These are phyloP conservation scores for Globicephala melas DNA, from an alignment of 2,113 vertebrate species.

Conservation along the genomic window DNA sequence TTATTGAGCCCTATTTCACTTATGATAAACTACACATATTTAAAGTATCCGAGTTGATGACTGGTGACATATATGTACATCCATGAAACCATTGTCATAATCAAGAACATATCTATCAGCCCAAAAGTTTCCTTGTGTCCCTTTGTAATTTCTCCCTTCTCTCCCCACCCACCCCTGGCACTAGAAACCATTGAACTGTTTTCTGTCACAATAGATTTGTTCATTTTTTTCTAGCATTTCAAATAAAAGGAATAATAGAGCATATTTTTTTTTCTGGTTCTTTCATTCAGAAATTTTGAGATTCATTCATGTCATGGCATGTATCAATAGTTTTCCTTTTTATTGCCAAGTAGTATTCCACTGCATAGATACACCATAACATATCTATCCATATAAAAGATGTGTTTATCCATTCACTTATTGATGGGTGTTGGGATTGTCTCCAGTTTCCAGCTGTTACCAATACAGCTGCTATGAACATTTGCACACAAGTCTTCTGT, in stretches of 20 bases:
- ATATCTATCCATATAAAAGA: not conserved
- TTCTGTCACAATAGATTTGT: not conserved
- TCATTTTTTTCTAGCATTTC: not conserved
- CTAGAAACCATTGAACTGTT: not conserved
- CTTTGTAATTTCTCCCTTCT: not conserved
- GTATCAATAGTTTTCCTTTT: not conserved
- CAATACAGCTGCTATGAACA: not conserved
- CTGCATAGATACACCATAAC: not conserved
- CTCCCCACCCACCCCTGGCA: not conserved
- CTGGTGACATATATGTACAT: not conserved
- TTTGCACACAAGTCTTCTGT: not conserved
- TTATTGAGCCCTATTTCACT: not conserved
- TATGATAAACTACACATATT: not conserved
- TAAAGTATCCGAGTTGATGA: not conserved
- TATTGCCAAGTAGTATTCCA: not conserved
- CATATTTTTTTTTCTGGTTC: not conserved
- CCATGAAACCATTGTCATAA: not conserved
- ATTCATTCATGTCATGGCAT: not conserved
- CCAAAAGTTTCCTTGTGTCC: not conserved
- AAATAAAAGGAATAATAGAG: not conserved
- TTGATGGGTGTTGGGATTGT: not conserved
- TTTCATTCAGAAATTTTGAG: not conserved
- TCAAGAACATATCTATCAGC: not conserved
- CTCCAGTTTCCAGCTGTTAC: not conserved
- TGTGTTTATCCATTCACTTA: not conserved